Evolutionary conservation across 2,113 vertebrate genomes (phyloP), one percentile per base, ranked within the genome.

Genomic region (Bostrychus sinensis): DNA sequence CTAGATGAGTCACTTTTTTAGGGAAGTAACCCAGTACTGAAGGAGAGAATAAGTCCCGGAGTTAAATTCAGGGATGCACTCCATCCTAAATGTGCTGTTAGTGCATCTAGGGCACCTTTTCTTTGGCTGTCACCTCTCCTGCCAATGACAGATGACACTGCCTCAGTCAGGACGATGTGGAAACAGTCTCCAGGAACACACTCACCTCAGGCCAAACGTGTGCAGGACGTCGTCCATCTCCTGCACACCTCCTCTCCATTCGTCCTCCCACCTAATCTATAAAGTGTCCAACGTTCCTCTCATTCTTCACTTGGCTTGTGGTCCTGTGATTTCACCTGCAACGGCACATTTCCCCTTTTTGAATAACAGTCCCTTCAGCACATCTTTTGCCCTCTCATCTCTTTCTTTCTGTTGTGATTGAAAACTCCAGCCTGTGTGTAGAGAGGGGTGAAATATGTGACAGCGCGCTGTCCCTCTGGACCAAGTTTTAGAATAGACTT

Each of bases 61-160:
- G 53, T 22, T 58, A 39, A 55, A 66, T 22, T n/a, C 6, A 51
- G 53, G 32, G 38, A 54, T 9, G 7, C 32, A 67, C 64, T 58
- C 65, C 58, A 46, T 72, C 63, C 74, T 41, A 45, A 37, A 57
- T 72, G 65, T 64, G 66, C 65, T 41, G 70, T 66, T 67, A 56
- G 46, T 36, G 55, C 85, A 86, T 84, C 62, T 74, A 86, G 84
- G 87, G 69, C 87, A 88, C 62, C 78, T 73, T 83, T 79, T 73
- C 66, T 78, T 66, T 68, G 1, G 20, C 79, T 81, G 80, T 89
- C 88, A 87, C 84, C 80, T 80, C 78, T 86, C 65, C 72, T 75
- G 71, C 75, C 63, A 61, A 66, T 90, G 87, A 91, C 89, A 80
- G 84, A 92, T 90, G 86, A 87, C 85, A 86, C 77, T 58, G 77